Conservation (phyloP, 2,797 vertebrate genomes). For the Hydrocynus forskahlii region DNA sequence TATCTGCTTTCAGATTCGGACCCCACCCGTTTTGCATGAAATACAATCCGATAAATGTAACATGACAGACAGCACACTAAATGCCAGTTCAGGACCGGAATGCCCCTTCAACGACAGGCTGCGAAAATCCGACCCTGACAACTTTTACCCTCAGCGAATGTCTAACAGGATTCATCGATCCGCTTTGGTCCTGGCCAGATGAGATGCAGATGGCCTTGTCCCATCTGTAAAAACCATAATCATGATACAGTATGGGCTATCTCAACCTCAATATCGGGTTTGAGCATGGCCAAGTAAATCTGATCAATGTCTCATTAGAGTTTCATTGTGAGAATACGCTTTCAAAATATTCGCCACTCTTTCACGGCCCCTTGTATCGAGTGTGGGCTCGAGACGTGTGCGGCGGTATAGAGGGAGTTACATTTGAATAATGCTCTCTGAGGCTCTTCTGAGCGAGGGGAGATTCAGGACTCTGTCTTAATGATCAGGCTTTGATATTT, state of each 20-base stretch:
- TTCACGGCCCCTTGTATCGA: not conserved
- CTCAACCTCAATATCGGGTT: conserved; percentile 60
- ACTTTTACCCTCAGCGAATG: conserved; percentile 32
- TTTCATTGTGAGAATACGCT: conserved; percentile 63
- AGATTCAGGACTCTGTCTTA: not conserved
- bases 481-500: conserved; percentile 1
- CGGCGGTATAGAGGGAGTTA: not conserved
- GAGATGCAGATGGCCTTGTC: conserved; percentile 75
- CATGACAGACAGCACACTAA: too few species aligned
- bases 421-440: conserved; percentile 8
- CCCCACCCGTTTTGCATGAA: too few species aligned
- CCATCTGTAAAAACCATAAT: conserved; percentile 71
- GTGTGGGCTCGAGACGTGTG: not conserved
- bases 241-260: conserved; percentile 70
- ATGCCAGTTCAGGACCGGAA: too few species aligned
- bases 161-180: conserved; percentile 77
- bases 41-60: too few species aligned
- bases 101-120: not conserved
- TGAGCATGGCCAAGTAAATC: conserved; percentile 70
- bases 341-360: conserved; percentile 20
- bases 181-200: conserved; percentile 72
- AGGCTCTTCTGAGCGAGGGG: not conserved
- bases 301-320: conserved; percentile 68
- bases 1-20: too few species aligned
- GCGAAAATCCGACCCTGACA: conserved; percentile 4